Base-by-base conservation (phyloP, 2,797 vertebrate genomes). In the Ctenopoma kingsleyae region DNA sequence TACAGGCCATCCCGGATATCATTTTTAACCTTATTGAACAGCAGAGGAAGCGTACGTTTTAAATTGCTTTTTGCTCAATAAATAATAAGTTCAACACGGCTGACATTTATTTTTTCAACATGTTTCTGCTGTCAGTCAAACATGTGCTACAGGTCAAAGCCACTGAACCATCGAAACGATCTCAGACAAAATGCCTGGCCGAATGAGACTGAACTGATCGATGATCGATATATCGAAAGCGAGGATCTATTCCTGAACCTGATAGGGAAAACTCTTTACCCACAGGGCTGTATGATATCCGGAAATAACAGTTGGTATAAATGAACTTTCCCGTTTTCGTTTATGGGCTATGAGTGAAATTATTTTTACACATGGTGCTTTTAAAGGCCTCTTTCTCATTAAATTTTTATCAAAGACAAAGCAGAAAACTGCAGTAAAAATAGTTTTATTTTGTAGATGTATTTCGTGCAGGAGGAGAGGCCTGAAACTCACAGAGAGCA, bases 171-270 rank as follows among this genome's bases (percentile, higher is more conserved):
- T 56, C 12, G 50, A 69, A 76, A 75, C 67, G 60, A 81, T 53
- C 76, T 22, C 69, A 66, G 70, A 74, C 68, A 74, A 38, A 82
- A 85, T 22, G 78, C 64, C 67, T 79, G 47, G 48, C 40, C 36
- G 65, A 82, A 59, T 20, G 70, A 54, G 57, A 72, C 58, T 68
- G 74, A 87, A 77, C 75, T 65, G 66, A 91, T 91, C 81, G 82
- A 79, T 68, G 79, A 87, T 91, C 89, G 17, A 91, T 92, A 82
- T 35, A 90, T 90, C 46, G 87, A 91, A 63, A 43, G 27, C 6
- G 5, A 13, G 35, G 59, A 86, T 91, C 89, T 48, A 87, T 90
- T 76, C 54, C 55, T 77, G 75, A 89, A 82, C 74, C 86, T 78
- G 51, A 19, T 41, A 27, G 54, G 41, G 68, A 43, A 74, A 81